Evolutionary conservation across 2,888 invertebrate species (phyloP).

Genomic region (Euplagia quadripunctaria): DNA sequence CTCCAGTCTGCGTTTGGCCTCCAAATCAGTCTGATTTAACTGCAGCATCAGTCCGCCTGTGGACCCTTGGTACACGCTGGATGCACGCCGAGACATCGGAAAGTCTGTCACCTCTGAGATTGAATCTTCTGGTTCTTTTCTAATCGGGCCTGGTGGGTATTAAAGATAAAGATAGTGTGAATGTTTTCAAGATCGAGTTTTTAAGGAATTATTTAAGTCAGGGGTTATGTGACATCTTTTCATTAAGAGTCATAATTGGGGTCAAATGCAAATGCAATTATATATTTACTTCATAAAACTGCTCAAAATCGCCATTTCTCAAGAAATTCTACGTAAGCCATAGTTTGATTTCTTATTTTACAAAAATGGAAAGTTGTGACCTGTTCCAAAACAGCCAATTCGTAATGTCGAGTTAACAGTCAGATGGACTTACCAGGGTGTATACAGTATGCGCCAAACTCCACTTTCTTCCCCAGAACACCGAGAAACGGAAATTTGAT

Average conservation of each 20-base stretch:
- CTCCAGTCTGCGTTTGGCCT: conserved; percentile 49
- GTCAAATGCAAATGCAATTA: too few relatives aligned
- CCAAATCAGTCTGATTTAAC: conserved; percentile 42
- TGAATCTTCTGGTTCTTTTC: conserved; percentile 51
- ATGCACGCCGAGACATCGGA: conserved; percentile 64
- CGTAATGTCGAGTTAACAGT: neutral
- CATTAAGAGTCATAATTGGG: too few relatives aligned
- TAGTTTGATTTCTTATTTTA: too few relatives aligned
- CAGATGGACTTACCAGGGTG: conserved; percentile 75
- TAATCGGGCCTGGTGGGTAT: conserved; percentile 73
- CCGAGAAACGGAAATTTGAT: conserved; percentile 87
- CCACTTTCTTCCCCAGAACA: conserved; percentile 86
- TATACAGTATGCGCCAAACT: conserved; percentile 86
- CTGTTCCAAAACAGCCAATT: neutral
- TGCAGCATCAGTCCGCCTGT: conserved; percentile 72
- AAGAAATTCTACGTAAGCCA: too few relatives aligned
- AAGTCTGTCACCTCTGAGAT: conserved; percentile 44
- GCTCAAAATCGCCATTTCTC: too few relatives aligned
- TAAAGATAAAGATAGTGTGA: neutral
- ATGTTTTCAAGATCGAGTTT: too few relatives aligned
- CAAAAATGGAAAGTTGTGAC: neutral
- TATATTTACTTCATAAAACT: too few relatives aligned
- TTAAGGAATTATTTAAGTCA: too few relatives aligned
- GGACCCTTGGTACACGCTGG: conserved; percentile 71
- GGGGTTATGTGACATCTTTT: too few relatives aligned